Conservation (phyloP, 2,113 vertebrate genomes). For the Podilymbus podiceps region DNA sequence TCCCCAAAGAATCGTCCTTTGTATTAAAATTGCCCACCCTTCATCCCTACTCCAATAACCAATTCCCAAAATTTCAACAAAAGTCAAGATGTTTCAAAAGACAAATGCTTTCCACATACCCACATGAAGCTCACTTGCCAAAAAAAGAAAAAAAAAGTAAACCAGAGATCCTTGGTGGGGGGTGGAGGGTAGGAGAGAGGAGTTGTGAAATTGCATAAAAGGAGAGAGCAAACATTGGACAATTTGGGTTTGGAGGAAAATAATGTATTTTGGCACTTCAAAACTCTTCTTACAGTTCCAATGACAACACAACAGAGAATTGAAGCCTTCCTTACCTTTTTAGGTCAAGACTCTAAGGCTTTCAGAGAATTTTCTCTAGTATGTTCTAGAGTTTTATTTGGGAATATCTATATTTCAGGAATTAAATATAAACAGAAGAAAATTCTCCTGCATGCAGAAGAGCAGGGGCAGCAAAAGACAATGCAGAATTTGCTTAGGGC, state of each 20-base stretch:
- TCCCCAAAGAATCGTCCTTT: neutral
- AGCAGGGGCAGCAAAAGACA: neutral
- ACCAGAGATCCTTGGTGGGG: neutral
- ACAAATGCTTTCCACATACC: neutral
- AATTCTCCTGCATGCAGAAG: neutral
- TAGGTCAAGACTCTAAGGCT: neutral
- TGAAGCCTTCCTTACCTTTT: neutral
- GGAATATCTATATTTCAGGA: neutral
- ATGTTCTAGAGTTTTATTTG: neutral
- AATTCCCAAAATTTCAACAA: neutral
- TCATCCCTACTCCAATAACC: neutral
- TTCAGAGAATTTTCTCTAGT: neutral
- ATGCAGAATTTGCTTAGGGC: neutral
- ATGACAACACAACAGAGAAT: neutral
- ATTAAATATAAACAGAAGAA: neutral
- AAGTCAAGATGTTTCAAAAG: neutral
- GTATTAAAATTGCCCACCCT: neutral
- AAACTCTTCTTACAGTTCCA: neutral
- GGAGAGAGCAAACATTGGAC: neutral
- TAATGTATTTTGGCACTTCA: neutral
- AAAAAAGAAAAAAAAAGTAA: neutral
- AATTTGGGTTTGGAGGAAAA: neutral
- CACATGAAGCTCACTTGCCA: neutral
- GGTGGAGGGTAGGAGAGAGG: fast-evolving
- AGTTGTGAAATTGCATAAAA: neutral